Base-by-base conservation (phyloP, 1,140 invertebrate species). In the Drosophila elegans region DNA sequence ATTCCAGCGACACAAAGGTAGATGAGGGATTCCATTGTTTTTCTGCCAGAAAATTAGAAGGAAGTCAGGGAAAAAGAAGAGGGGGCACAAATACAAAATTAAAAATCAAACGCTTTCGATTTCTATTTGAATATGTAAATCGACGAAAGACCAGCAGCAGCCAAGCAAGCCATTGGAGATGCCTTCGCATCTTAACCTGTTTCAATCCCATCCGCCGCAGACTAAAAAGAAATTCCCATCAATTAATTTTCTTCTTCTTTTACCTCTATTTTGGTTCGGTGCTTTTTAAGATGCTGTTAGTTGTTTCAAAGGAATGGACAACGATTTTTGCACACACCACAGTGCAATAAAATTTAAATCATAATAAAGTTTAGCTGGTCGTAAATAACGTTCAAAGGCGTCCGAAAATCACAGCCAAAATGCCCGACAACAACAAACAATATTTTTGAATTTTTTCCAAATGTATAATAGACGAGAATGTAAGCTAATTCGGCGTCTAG, bases 311-410 rank as follows among this genome's bases (percentile, higher is more conserved):
- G 55, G 29, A 32, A 71, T 83, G 68, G 60, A 48, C 54, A 76
- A 49, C 59, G 53, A 64, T 77, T 75, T 78, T 88, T 80, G 64
- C 74, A 51, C 41, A 54, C 54, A 72, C 41, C 27, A 16, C 44
- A 27, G 54, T 49, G 42, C 74, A 64, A 80, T 90, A 89, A 84
- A 89, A 84, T 88, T 88, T 84, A 66, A 84, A 88, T 88, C 75
- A 89, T 89, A 90, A 89, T 80, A 89, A 89, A 90, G 46, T 80
- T 72, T 84, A 88, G 82, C 80, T 89, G 80, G 52, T 79, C 84
- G 82, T 88, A 88, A 88, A 88, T 89, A 78, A 88, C 69, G 83
- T 89, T 88, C 79, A 88, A 88, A 88, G 84, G 83, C 84, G 80
- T 83, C 69, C 52, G 49, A 63, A 66, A 42, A 42, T 54, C 60